Conservation (phyloP, 1,140 invertebrate species). For the Drosophila virilis region DNA sequence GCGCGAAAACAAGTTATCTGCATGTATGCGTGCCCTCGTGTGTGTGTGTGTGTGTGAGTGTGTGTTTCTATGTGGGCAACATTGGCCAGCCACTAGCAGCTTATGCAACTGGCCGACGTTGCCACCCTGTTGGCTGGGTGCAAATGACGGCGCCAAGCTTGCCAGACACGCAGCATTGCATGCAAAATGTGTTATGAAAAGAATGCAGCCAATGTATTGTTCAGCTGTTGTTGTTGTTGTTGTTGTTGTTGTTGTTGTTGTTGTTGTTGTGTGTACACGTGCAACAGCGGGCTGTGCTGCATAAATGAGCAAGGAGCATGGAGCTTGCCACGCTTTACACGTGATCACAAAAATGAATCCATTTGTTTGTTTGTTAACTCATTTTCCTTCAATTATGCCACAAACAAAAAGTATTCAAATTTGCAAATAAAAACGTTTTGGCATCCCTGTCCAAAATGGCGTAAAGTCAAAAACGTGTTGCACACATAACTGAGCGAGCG, state of each 20-base stretch:
- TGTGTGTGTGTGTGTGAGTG: conserved; percentile 19
- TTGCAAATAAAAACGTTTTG: conserved; percentile 28
- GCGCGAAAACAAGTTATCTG: conserved; percentile 78
- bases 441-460: conserved; percentile 8
- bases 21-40: not conserved
- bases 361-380: conserved; percentile 79
- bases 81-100: conserved; percentile 30
- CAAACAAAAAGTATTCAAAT: conserved; percentile 56
- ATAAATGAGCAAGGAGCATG: conserved; percentile 69
- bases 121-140: conserved; percentile 59
- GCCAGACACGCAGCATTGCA: conserved; percentile 75
- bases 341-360: conserved; percentile 76
- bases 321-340: conserved; percentile 48
- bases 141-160: conserved; percentile 79
- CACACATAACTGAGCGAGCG: conserved; percentile 58
- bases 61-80: conserved; percentile 1
- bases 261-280: conserved; percentile 51
- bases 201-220: conserved; percentile 70
- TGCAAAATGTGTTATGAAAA: conserved; percentile 79
- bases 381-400: conserved; percentile 77
- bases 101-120: conserved; percentile 30
- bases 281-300: conserved; percentile 47
- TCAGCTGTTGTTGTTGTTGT: conserved; percentile 30
- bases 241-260: conserved; percentile 37
- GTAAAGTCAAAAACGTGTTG: conserved; percentile 39